phyloP scores from a whole-genome alignment of 2,888 invertebrate species.

The Dendrolimus houi region DNA sequence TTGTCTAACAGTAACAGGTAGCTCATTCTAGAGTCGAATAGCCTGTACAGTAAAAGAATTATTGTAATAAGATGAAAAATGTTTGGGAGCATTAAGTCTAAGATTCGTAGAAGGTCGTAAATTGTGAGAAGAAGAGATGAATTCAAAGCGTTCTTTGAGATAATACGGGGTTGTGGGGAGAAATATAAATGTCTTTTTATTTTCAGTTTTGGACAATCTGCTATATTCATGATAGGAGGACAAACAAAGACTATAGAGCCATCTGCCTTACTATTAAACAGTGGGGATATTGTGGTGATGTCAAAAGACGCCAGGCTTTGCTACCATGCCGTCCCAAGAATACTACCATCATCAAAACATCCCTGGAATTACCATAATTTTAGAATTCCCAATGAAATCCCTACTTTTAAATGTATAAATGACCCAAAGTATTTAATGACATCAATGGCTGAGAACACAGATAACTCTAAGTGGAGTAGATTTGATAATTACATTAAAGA shows the following conservation, averaged over 20 bases:
- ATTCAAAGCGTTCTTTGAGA: too few species aligned
- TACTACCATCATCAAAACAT: slow-evolving; percentile 71
- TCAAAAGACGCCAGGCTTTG: slow-evolving; percentile 87
- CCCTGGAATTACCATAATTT: slow-evolving; percentile 61
- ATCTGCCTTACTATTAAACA: slow-evolving; percentile 83
- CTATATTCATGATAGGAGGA: slow-evolving; percentile 95
- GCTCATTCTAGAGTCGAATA: too few species aligned
- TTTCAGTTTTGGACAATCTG: slow-evolving; percentile 95
- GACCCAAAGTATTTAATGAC: slow-evolving; percentile 21
- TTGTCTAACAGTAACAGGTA: too few species aligned
- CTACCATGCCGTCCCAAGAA: slow-evolving; percentile 96
- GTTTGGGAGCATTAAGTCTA: too few species aligned
- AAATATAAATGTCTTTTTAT: too few species aligned
- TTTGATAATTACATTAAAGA: slow-evolving; percentile 79
- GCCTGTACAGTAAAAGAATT: too few species aligned
- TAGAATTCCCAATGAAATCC: slow-evolving; percentile 6
- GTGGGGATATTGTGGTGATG: slow-evolving; percentile 96
- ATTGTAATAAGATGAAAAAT: too few species aligned
- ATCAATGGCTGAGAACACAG: slow-evolving; percentile 30
- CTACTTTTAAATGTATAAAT: slow-evolving; percentile 34
- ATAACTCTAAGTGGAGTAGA: slow-evolving; percentile 61
- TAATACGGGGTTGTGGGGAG: too few species aligned
- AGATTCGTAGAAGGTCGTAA: too few species aligned
- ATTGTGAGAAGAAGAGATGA: too few species aligned
- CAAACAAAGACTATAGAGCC: slow-evolving; percentile 80